phyloP scores from a whole-genome alignment of 2,113 vertebrate genomes.

The Oxyura jamaicensis region DNA sequence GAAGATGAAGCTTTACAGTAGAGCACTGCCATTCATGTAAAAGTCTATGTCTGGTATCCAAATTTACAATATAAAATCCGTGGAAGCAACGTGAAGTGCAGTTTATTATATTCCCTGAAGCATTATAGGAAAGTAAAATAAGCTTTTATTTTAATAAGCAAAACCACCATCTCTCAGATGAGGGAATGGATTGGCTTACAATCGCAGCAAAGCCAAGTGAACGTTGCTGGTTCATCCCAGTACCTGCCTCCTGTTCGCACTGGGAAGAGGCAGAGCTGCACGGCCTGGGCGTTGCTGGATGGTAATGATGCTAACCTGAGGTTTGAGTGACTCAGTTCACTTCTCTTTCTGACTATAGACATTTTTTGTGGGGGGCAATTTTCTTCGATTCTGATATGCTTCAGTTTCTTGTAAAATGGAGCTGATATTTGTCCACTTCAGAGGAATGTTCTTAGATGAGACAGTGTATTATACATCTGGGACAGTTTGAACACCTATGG shows the following conservation, averaged over 20 bases:
- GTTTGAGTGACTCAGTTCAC: not conserved
- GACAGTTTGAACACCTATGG: not conserved
- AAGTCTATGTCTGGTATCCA: not conserved
- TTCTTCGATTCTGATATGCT: not conserved
- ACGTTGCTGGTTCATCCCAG: not conserved
- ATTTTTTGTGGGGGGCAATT: not conserved
- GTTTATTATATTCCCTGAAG: not conserved
- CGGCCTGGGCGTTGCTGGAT: not conserved
- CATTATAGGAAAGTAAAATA: not conserved
- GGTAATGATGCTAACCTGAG: not conserved
- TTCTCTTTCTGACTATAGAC: not conserved
- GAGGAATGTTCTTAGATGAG: not conserved
- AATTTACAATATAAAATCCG: not conserved
- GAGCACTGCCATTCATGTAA: not conserved
- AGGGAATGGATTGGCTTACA: not conserved
- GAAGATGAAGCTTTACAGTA: not conserved
- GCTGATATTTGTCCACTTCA: not conserved
- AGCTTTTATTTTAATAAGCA: not conserved
- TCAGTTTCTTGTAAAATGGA: not conserved
- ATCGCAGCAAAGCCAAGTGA: not conserved
- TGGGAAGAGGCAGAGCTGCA: not conserved
- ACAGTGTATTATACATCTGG: not conserved
- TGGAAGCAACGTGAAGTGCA: not conserved
- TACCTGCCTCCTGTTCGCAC: not conserved
- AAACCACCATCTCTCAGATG: not conserved